These are phyloP conservation scores for Euglossa dilemma DNA, from an alignment of 1,140 invertebrate genomes.

Conservation along the genomic window DNA sequence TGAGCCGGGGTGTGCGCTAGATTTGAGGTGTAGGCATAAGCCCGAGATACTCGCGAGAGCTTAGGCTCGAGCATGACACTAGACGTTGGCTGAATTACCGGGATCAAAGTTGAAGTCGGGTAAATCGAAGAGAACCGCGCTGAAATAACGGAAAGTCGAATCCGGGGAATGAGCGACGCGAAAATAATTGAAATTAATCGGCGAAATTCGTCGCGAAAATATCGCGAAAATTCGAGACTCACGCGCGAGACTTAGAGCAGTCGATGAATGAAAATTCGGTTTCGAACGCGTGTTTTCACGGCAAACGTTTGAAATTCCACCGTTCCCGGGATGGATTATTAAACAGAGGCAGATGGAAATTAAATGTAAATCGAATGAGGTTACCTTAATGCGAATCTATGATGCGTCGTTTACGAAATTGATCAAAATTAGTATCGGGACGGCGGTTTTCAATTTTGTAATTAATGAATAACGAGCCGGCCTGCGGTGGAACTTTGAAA, in stretches of 20 bases:
- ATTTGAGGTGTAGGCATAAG: not conserved
- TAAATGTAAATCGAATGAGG: conserved; percentile 6
- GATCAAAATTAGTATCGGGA: conserved; percentile 30
- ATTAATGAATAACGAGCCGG: conserved; percentile 34
- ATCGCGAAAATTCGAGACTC: too few relatives aligned
- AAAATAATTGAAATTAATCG: too few relatives aligned
- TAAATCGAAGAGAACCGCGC: too few relatives aligned
- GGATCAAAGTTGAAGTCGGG: too few relatives aligned
- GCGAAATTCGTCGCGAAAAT: too few relatives aligned
- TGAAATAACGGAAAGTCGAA: too few relatives aligned
- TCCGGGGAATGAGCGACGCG: too few relatives aligned
- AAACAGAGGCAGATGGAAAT: not conserved
- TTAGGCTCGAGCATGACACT: not conserved
- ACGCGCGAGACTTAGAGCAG: too few relatives aligned
- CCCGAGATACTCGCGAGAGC: not conserved
- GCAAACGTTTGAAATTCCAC: not conserved
- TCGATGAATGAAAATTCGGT: too few relatives aligned
- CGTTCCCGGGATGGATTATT: not conserved
- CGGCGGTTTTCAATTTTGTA: conserved; percentile 32
- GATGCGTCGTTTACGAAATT: conserved; percentile 14
- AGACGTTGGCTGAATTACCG: too few relatives aligned
- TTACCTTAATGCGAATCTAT: not conserved
- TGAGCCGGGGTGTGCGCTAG: not conserved
- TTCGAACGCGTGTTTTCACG: not conserved
- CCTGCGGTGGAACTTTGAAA: conserved; percentile 27